Evolutionary conservation across 2,113 vertebrate species (phyloP).

Genomic region (Gobio gobio): DNA sequence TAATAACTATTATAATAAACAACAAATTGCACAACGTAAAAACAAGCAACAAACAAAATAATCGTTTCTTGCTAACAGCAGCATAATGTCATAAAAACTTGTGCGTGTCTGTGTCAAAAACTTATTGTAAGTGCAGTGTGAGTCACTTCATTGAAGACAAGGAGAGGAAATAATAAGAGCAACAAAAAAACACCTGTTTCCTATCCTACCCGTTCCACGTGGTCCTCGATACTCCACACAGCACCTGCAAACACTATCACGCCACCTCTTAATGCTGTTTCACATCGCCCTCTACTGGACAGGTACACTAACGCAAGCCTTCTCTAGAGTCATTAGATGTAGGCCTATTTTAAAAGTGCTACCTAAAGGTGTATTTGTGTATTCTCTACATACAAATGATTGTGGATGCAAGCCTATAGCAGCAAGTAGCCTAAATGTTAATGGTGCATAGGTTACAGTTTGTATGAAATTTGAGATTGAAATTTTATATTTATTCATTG

Average conservation of each 20-base stretch:
- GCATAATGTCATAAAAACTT: background rate
- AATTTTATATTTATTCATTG: too few relatives aligned
- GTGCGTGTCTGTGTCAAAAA: background rate
- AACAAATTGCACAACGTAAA: background rate
- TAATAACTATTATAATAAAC: background rate
- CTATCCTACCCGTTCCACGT: background rate
- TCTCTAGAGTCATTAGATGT: background rate
- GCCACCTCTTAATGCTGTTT: background rate
- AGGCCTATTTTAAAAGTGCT: background rate
- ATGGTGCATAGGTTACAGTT: too few relatives aligned
- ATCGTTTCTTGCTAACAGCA: background rate
- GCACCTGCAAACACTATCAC: background rate
- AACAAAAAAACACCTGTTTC: background rate
- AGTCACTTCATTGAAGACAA: too few relatives aligned
- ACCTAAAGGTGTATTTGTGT: too few relatives aligned
- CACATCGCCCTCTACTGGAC: slow-evolving; percentile 51
- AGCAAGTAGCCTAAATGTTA: background rate
- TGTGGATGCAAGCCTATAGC: background rate
- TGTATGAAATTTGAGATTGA: too few relatives aligned
- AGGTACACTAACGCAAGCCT: background rate
- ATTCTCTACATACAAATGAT: background rate
- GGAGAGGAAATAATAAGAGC: background rate
- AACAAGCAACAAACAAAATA: background rate
- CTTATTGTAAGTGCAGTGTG: background rate
- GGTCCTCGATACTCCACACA: background rate